Base-by-base conservation (phyloP, 2,888 invertebrate genomes). In the Melieria crassipennis region DNA sequence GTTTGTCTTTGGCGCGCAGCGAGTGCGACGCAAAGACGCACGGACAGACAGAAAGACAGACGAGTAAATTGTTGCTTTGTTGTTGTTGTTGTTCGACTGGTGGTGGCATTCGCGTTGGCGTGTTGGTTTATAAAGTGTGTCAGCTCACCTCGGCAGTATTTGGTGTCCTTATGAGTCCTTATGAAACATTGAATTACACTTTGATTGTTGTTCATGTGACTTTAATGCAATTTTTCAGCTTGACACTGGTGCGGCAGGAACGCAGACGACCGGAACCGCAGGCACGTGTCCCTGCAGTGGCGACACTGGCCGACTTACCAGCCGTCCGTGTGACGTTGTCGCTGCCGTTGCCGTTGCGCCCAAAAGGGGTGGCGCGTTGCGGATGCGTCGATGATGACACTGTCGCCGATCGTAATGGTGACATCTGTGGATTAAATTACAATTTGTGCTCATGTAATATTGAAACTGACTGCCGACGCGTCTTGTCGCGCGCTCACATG, bases 401-500 rank as follows among this genome's bases (percentile, higher is more conserved):
- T 77, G 72, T 68, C 70, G 74, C 76, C 79, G 83, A 83, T 82
- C 82, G 82, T 81, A 86, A 86, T 85, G 84, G 84, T 86, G 85
- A 86, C 86, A 86, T 86, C 86, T 86, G 86, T 86, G 86, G 85
- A 86, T 86, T 86, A 86, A 86, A 86, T 86, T 86, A 85, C 86
- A 85, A 85, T 84, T 84, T 85, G 84, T 81, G 81, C 81, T 82
- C 83, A 84, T 84, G 84, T 84, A 82, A 82, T 81, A 84, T 83
- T 81, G 79, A 84, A 80, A 74, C 30, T 30, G 76, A 71, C 70
- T 72, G 70, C 73, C 65, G 56, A 50, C 62, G 71, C 71, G 74
- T 75, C 65, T 61, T 70, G 69, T 71, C 61, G 67, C 52, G 50
- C 68, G 43, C 70, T 75, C 71, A 74, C 75, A 71, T 75, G 74